Evolutionary conservation across 2,888 invertebrate genomes (phyloP).

Genomic region (Protodeltote pygarga): DNA sequence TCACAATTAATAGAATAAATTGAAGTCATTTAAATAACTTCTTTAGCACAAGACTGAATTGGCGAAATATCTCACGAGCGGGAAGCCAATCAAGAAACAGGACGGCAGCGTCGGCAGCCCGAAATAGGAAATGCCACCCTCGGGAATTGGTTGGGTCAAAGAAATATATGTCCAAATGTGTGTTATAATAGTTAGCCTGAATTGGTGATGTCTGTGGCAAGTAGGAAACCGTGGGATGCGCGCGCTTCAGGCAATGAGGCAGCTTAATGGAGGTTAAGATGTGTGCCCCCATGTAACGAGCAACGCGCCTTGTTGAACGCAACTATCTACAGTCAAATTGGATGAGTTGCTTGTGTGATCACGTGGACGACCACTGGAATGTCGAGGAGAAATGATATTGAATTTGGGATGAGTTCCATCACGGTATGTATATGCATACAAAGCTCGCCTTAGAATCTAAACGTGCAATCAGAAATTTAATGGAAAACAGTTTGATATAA

Average conservation of each 20-base stretch:
- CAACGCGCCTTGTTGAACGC: slow-evolving; percentile 73
- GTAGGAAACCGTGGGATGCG: slow-evolving; percentile 80
- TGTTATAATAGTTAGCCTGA: slow-evolving; percentile 66
- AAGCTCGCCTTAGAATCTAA: slow-evolving; percentile 1
- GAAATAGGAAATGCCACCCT: slow-evolving; percentile 56
- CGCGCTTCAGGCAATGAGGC: slow-evolving; percentile 69
- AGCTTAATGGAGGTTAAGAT: slow-evolving; percentile 84
- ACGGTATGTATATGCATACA: slow-evolving; percentile 8
- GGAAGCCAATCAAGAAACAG: slow-evolving; percentile 49
- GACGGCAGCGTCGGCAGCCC: slow-evolving; percentile 28
- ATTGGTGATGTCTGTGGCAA: slow-evolving; percentile 65
- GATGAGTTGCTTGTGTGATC: slow-evolving; percentile 58
- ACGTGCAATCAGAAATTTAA: slow-evolving; percentile 15
- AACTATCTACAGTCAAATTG: slow-evolving; percentile 69
- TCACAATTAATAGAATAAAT: not conserved
- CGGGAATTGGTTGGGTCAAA: slow-evolving; percentile 56
- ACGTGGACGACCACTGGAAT: slow-evolving; percentile 30
- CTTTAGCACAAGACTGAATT: slow-evolving; percentile 22
- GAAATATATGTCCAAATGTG: slow-evolving; percentile 56
- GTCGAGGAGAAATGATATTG: slow-evolving; percentile 25
- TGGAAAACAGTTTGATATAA: slow-evolving; percentile 19
- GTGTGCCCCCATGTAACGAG: slow-evolving; percentile 77
- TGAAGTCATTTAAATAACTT: slow-evolving; percentile 22
- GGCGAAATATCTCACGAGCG: slow-evolving; percentile 32
- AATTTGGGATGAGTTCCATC: slow-evolving; percentile 29